phyloP scores from a whole-genome alignment of 2,113 vertebrate genomes.

The Odontophorus gujanensis region DNA sequence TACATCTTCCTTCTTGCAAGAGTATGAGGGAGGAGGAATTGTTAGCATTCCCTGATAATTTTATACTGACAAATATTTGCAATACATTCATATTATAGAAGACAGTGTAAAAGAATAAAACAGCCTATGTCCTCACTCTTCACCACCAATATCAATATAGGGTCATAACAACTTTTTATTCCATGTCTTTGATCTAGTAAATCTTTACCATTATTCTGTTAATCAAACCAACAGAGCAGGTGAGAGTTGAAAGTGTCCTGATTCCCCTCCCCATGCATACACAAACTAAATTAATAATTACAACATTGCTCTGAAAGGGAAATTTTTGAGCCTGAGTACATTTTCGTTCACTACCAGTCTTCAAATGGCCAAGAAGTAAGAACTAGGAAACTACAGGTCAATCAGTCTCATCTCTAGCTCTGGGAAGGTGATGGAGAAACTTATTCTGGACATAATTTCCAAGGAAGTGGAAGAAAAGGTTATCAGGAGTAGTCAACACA shows the following conservation, averaged over 20 bases:
- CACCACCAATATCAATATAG: background rate
- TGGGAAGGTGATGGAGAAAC: too few species aligned
- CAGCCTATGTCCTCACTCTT: background rate
- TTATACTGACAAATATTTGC: background rate
- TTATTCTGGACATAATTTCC: too few species aligned
- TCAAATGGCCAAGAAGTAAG: too few species aligned
- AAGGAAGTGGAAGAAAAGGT: too few species aligned
- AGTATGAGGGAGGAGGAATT: background rate
- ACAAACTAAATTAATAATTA: background rate
- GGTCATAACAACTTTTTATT: background rate
- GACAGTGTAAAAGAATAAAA: background rate
- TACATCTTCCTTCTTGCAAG: background rate
- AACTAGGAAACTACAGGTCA: too few species aligned
- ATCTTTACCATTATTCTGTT: background rate
- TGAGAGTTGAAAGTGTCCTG: accelerated
- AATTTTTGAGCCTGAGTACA: background rate
- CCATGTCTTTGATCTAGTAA: background rate
- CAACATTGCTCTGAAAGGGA: background rate
- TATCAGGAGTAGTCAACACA: too few species aligned
- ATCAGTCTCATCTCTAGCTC: too few species aligned
- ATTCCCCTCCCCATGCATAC: background rate
- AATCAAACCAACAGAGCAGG: background rate
- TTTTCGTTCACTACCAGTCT: background rate
- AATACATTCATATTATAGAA: background rate
- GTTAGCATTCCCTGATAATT: background rate